These are phyloP conservation scores for Bombus terrestris DNA, from an alignment of 1,140 invertebrate species.

Conservation along the genomic window DNA sequence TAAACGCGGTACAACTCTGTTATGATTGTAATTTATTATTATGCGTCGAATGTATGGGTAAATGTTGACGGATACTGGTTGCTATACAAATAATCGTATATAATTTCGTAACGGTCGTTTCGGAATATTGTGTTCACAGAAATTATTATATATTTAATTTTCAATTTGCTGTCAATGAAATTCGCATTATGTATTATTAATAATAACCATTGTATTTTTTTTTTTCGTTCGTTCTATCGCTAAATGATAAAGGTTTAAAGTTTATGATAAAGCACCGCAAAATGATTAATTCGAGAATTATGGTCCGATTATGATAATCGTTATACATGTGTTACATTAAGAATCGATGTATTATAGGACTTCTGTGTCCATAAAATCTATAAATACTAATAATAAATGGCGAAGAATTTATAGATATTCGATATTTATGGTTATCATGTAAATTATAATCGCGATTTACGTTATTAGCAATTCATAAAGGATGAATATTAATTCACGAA, in stretches of 20 bases:
- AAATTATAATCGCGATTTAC: conserved; percentile 2
- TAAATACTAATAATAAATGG: background rate
- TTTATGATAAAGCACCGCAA: background rate
- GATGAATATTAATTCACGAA: conserved; percentile 10
- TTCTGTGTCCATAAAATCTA: background rate
- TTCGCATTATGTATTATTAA: background rate
- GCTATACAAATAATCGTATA: background rate
- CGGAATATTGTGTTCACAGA: background rate
- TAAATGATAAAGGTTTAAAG: background rate
- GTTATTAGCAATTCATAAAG: no score
- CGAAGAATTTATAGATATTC: background rate
- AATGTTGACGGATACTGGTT: conserved; percentile 4
- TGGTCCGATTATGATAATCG: background rate
- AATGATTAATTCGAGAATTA: background rate
- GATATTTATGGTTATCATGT: conserved; percentile 1
- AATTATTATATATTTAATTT: background rate
- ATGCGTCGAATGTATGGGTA: background rate
- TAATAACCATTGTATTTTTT: background rate
- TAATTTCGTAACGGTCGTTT: background rate
- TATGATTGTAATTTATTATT: background rate
- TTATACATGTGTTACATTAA: background rate
- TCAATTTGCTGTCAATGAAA: background rate
- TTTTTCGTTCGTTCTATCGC: background rate
- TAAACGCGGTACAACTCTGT: background rate
- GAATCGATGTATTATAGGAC: no score